Percentiles rank a stretch among this genome's conserved stretches.
phyloP scores from a whole-genome alignment of 1,140 invertebrate genomes.

The Drosophila nigromelanica region DNA sequence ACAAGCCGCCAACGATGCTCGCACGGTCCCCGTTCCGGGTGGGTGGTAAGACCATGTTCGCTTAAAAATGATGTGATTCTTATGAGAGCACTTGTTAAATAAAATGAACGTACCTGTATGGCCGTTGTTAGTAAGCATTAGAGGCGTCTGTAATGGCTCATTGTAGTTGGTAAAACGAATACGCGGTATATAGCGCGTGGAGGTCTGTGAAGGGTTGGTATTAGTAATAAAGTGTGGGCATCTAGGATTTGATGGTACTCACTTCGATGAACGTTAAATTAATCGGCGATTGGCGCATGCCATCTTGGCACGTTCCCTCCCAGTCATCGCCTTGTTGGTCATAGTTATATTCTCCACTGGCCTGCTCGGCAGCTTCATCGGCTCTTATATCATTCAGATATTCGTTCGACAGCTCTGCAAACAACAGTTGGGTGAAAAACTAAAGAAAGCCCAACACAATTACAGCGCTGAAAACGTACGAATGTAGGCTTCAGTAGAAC shows the following conservation, averaged over 20 bases:
- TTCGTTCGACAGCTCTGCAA: conserved; percentile 35
- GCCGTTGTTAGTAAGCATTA: conserved; percentile 58
- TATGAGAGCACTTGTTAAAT: neutral
- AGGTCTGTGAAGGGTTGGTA: conserved; percentile 7
- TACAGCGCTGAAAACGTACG: conserved; percentile 3
- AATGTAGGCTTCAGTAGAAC: conserved; percentile 17
- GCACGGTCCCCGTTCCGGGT: conserved; percentile 79
- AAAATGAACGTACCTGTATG: conserved; percentile 50
- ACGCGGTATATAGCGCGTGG: conserved; percentile 20
- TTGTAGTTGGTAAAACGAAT: conserved; percentile 58
- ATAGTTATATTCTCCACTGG: conserved; percentile 61
- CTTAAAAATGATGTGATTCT: conserved; percentile 17
- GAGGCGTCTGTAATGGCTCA: conserved; percentile 37
- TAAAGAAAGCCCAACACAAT: neutral
- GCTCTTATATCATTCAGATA: conserved; percentile 40
- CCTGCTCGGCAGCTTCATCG: conserved; percentile 31
- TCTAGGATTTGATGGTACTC: conserved; percentile 1
- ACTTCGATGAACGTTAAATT: conserved; percentile 25
- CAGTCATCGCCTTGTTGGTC: conserved; percentile 68
- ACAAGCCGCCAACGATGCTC: conserved; percentile 86
- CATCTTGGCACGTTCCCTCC: conserved; percentile 49
- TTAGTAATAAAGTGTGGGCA: neutral
- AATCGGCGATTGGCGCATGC: conserved; percentile 54
- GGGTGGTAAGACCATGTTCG: conserved; percentile 50
- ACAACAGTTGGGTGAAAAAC: neutral